phyloP scores from a whole-genome alignment of 2,888 invertebrate genomes.

The Zygogramma bicolorata region DNA sequence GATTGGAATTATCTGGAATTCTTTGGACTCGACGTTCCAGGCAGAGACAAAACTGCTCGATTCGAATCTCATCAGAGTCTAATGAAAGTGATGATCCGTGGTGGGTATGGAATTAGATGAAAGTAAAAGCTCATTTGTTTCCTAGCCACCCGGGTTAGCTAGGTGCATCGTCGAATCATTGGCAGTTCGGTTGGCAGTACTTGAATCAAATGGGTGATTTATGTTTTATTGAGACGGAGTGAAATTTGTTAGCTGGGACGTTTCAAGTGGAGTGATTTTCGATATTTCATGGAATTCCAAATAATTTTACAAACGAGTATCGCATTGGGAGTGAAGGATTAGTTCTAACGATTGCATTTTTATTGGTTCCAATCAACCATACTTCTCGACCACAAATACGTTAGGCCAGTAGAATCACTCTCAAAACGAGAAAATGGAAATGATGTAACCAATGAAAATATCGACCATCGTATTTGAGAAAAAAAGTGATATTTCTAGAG shows the following conservation, averaged over 20 bases:
- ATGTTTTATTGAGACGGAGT: not conserved
- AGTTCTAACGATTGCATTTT: too few species aligned
- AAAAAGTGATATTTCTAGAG: too few species aligned
- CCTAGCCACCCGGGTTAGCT: constrained; percentile 44
- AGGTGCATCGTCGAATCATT: constrained; percentile 27
- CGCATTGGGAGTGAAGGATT: too few species aligned
- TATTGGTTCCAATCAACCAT: too few species aligned
- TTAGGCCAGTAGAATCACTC: too few species aligned
- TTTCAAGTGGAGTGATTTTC: not conserved
- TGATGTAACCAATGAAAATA: too few species aligned
- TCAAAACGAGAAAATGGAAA: too few species aligned
- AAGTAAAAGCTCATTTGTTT: constrained; percentile 49
- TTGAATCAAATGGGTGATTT: not conserved
- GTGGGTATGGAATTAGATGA: constrained; percentile 44
- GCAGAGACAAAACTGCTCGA: constrained; percentile 32
- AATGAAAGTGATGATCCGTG: constrained; percentile 49
- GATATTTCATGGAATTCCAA: not conserved
- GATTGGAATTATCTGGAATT: constrained; percentile 25
- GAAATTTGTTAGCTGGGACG: not conserved
- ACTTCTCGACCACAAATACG: too few species aligned
- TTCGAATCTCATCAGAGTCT: constrained; percentile 34
- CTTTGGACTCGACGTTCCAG: constrained; percentile 15
- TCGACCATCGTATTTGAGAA: too few species aligned
- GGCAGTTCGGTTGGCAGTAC: not conserved
- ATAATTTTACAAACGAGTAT: not conserved